A percentile compares a stretch with the other conserved stretches of the same genome.
Evolutionary conservation across 2,888 invertebrate species (phyloP).

Genomic region (Syrphus vitripennis): DNA sequence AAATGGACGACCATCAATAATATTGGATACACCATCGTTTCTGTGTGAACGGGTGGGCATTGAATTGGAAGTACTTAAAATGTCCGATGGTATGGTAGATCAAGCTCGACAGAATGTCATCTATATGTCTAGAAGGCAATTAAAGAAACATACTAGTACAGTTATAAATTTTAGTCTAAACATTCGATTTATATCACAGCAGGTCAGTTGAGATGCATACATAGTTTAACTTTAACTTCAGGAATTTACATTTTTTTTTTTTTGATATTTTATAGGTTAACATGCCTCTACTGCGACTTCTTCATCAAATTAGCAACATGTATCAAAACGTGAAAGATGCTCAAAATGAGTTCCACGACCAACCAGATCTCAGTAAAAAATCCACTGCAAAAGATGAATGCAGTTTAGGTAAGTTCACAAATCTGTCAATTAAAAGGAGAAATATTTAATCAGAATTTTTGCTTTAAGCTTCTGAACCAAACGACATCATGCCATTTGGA

Average conservation of each 20-base stretch:
- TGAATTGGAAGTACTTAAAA: constrained; percentile 93
- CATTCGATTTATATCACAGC: constrained; percentile 94
- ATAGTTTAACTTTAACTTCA: not conserved
- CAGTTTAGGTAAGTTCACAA: constrained; percentile 82
- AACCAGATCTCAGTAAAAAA: constrained; percentile 81
- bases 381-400: constrained; percentile 84
- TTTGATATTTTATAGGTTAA: constrained; percentile 85
- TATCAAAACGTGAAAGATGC: constrained; percentile 98
- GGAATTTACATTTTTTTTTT: not conserved
- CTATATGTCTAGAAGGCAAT: constrained; percentile 92
- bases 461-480: constrained; percentile 79
- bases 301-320: constrained; percentile 98
- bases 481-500: constrained; percentile 78
- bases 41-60: constrained; percentile 95
- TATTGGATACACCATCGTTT: constrained; percentile 88
- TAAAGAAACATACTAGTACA: constrained; percentile 95
- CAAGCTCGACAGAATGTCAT: constrained; percentile 92
- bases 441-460: not conserved
- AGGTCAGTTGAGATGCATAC: constrained; percentile 83
- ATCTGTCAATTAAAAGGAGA: not conserved
- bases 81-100: constrained; percentile 94
- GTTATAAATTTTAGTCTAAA: constrained; percentile 94
- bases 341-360: constrained; percentile 92
- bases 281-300: constrained; percentile 94
- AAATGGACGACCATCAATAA: constrained; percentile 75